Base-by-base conservation (phyloP, 2,888 invertebrate species). In the Phaonia tiefii region DNA sequence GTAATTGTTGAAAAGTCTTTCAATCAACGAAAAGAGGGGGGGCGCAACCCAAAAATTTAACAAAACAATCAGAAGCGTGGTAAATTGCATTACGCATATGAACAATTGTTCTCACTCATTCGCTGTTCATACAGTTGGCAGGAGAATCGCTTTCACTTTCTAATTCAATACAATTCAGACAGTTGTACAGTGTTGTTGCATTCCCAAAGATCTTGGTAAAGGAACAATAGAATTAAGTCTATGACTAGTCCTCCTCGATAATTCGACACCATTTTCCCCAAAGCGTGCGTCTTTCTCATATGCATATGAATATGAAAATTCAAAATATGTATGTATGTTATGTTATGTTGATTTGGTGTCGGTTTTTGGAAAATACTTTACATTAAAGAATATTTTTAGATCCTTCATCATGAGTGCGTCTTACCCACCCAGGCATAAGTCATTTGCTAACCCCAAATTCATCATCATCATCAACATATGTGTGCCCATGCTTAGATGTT, bases 21-120 rank as follows among this genome's bases (percentile, higher is more conserved):
- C 10, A 17, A 8, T 51, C 31, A 15, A 39, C 20, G 39, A 74
- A 25, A 80, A 54, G 77, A 83, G 85, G 86, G 77, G 82, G 85
- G 86, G 85, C 84, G 85, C 86, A 86, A 84, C 85, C 84, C 31
- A 31, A 82, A 85, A 78, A 86, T 86, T 86, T 84, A 85, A 86
- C 84, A 87, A 88, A 88, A 88, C 87, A 87, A 88, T 88, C 87
- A 86, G 83, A 85, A 86, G 88, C 88, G 87, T 87, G 85, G 85
- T 87, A 86, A 88, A 88, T 88, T 85, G 84, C 85, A 86, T 88
- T 86, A 82, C 15, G 75, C 78, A 67, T 81, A 75, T 69, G 72
- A 78, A 78, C 58, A 25, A 46, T 56, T 67, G 74, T 51, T 49
- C 60, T 49, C 25, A 60, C 37, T 70, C 39, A 42, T 15, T 70